Base-by-base conservation (phyloP, 2,888 invertebrate genomes). In the Glyphotaelius pellucidus region DNA sequence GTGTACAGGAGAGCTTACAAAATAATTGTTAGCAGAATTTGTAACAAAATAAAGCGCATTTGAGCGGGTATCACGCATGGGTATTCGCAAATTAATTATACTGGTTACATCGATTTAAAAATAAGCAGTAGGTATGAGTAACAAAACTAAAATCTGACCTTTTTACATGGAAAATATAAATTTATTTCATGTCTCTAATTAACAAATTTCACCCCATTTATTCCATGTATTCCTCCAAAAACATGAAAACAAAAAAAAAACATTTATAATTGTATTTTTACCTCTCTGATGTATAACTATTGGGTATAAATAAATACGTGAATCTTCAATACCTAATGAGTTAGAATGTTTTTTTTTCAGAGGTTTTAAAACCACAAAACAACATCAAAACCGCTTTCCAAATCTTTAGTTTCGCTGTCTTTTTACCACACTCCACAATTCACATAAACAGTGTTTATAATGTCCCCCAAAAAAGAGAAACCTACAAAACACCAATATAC, bases 361-460 rank as follows among this genome's bases (percentile, higher is more conserved):
- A 67, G n/a, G 25, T n/a, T 67, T 67, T 67, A n/a, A n/a, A 67
- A 9, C 25, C 25, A 67, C 67, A 5, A 7, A 38, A 38, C 5
- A 35, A 35, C 5, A 3, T 35, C 35, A 35, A 35, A n/a, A 67
- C 67, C 25, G n/a, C 52, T 25, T 9, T 67, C n/a, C 25, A 67
- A n/a, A n/a, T 67, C 25, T 67, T 67, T 67, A n/a, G 25, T 67
- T 9, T 25, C 25, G 7, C 25, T 0, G 25, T 7, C 9, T 67
- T 25, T 67, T 25, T 25, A 35, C 32, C n/a, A 35, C 38, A 25
- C 79, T 88, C n/a, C 14, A 25, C 35, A 89, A 80, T 89, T 89
- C n/a, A 38, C 35, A 80, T 80, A 80, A 89, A 80, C 38, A 35
- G 79, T 80, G 88, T 80, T 89, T 89, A 79, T 89, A n/a, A 35